Base-by-base conservation (phyloP, 2,113 vertebrate genomes). In the Zapornia atra region DNA sequence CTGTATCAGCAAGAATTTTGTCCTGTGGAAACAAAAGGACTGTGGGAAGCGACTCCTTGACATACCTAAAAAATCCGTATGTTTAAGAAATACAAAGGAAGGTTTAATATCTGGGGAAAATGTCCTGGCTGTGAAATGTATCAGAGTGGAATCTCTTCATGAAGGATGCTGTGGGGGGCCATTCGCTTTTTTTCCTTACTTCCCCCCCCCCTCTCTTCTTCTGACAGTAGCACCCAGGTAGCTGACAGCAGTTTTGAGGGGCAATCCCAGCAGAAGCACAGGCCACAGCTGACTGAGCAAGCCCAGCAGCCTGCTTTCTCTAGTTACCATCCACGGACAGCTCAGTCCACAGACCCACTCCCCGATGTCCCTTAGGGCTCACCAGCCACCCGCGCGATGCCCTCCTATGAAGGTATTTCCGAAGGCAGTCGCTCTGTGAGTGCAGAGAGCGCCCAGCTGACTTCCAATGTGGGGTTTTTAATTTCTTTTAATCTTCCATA, bases 321-420 rank as follows among this genome's bases (percentile, higher is more conserved):
- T 42, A 38, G 33, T 4, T 72, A 72, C 7, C 38, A 82, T 79
- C 65, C 33, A 82, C 48, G 57, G 33, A 33, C 5, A 63, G 2
- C 18, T 68, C 33, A 11, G 14, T 16, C 46, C 57, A 21, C 1
- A 48, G 73, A 21, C 6, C 15, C 6, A 5, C 60, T 79, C 68
- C 40, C 26, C 53, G 31, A 9, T 22, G 65, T 88, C 33, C 86
- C 31, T 38, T 16, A 8, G 51, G 51, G 28, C n/a, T 40, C 82
- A 29, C 38, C n/a, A 60, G 2, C 18, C 26, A 2, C 54, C 57
- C 3, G 13, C 1, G 2, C 20, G 44, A 28, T 4, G 16, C 46
- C 53, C 59, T 29, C 31, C 26, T 26, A 38, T 33, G 36, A 46
- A 78, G 26, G 9, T 9, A 15, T 60, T 64, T 59, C 21, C 65